Evolutionary conservation across 2,113 vertebrate genomes (phyloP).

Genomic region (Camelus dromedarius): DNA sequence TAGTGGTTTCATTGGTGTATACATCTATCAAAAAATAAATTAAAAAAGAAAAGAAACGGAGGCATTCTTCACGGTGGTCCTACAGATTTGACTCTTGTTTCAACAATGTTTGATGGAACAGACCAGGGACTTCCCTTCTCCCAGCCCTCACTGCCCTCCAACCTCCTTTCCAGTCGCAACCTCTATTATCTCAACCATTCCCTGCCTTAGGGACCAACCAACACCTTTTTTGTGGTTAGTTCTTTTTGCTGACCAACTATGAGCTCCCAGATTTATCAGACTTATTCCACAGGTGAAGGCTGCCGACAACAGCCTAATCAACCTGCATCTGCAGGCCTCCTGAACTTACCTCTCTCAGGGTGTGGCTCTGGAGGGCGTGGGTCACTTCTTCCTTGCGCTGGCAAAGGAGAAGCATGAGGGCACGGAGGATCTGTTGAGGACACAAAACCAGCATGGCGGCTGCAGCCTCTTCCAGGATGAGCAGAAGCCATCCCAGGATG

Average conservation of each 20-base stretch:
- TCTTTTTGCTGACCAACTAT: background rate
- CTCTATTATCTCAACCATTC: background rate
- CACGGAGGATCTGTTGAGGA: rapidly evolving
- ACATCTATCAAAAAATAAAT: no score
- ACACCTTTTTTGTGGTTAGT: background rate
- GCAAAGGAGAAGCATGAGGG: background rate
- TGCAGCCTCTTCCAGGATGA: background rate
- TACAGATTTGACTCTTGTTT: background rate
- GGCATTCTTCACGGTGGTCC: background rate
- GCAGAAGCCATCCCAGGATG: background rate
- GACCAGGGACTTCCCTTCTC: background rate
- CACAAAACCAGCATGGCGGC: background rate
- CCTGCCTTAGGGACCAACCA: background rate
- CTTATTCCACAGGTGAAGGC: background rate
- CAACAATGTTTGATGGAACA: background rate
- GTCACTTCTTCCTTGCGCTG: no score
- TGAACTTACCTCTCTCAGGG: background rate
- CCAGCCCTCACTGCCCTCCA: background rate
- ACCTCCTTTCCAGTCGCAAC: background rate
- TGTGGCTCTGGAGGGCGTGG: background rate
- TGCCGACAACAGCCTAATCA: background rate
- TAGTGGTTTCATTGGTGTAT: no score
- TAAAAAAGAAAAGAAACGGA: no score
- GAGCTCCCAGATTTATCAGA: background rate
- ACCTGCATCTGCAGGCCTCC: background rate